phyloP scores from a whole-genome alignment of 2,113 vertebrate species.

The Colistium nudipinnis region DNA sequence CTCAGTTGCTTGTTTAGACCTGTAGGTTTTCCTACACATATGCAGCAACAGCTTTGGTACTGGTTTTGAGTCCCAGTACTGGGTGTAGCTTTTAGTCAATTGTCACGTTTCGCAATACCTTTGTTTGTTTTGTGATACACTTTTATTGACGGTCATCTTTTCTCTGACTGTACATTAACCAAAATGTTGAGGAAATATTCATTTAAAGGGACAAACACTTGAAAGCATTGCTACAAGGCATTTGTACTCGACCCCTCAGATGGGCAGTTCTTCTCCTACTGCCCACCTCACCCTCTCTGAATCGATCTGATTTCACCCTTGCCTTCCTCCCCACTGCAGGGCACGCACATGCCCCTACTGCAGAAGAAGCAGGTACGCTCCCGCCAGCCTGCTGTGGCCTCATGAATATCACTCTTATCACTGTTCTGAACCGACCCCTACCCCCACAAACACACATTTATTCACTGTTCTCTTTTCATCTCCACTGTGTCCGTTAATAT shows the following conservation, averaged over 20 bases:
- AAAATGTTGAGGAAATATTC: neutral
- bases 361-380: constrained; percentile 82
- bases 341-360: constrained; percentile 83
- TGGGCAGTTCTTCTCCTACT: constrained; percentile 4
- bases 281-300: constrained; percentile 2
- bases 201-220: neutral
- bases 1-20: neutral
- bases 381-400: constrained; percentile 13
- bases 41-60: too few relatives aligned
- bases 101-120: neutral
- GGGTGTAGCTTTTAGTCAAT: neutral
- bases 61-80: neutral
- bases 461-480: constrained; percentile 40
- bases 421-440: constrained; percentile 14
- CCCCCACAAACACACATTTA: too few relatives aligned
- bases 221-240: neutral
- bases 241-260: neutral
- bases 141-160: neutral
- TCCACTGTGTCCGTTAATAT: constrained; percentile 46
- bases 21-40: neutral
- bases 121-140: neutral
- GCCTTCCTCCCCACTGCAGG: constrained; percentile 68
- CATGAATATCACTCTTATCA: neutral
- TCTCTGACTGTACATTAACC: neutral
- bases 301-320: constrained; percentile 49